A percentile compares a stretch with the other conserved stretches of the same genome.
phyloP scores from a whole-genome alignment of 2,113 vertebrate species.

The Junco hyemalis region DNA sequence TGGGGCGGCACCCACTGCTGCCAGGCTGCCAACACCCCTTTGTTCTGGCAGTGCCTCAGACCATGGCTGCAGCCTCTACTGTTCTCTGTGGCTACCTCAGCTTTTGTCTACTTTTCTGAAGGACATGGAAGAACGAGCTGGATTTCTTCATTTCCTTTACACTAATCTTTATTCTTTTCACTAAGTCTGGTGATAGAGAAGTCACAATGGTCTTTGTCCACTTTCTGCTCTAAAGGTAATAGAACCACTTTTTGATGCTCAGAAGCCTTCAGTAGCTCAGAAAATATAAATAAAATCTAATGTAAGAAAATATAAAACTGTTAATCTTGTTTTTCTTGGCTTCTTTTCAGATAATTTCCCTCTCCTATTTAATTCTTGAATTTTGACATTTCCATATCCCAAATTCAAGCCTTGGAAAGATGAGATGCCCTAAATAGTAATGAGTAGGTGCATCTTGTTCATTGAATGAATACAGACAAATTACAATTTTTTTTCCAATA shows the following conservation, averaged over 20 bases:
- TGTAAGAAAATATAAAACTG: background rate
- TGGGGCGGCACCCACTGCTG: background rate
- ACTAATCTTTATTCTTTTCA: background rate
- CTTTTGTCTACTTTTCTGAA: background rate
- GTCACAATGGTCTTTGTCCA: background rate
- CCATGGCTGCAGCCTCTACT: accelerated
- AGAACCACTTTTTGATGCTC: background rate
- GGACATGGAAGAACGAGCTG: background rate
- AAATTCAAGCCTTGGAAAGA: background rate
- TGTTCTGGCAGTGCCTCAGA: background rate
- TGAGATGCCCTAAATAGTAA: background rate
- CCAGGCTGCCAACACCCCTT: background rate
- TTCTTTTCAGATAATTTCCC: background rate
- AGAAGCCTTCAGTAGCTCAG: background rate
- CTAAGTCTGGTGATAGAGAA: background rate
- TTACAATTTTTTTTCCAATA: background rate
- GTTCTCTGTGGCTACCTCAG: background rate
- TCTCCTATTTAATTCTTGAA: background rate
- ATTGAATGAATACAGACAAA: background rate
- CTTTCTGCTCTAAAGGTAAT: background rate
- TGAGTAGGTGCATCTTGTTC: background rate
- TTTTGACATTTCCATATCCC: background rate
- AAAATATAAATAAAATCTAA: background rate
- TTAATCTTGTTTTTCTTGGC: background rate
- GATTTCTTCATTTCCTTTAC: background rate